phyloP scores from a whole-genome alignment of 2,113 vertebrate genomes.

The Pachycephala philippinensis region DNA sequence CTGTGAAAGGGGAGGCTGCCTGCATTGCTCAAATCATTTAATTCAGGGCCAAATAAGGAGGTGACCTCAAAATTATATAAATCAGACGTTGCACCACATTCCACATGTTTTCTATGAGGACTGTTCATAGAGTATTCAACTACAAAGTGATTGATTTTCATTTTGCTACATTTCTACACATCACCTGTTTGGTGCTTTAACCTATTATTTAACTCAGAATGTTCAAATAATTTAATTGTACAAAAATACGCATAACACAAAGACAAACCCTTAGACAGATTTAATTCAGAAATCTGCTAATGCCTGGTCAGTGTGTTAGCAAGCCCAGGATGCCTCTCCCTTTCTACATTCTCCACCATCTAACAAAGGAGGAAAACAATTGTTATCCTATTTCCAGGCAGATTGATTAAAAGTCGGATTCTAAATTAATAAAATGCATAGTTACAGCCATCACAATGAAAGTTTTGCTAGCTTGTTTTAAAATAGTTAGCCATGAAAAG shows the following conservation, averaged over 20 bases:
- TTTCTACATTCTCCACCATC: not conserved
- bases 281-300: slow-evolving; percentile 50
- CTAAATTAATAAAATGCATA: slow-evolving; percentile 31
- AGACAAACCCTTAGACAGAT: slow-evolving; percentile 5
- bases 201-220: slow-evolving; percentile 39
- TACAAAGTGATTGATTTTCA: slow-evolving; percentile 47
- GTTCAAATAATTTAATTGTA: slow-evolving; percentile 48
- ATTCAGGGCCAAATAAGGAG: slow-evolving; percentile 15
- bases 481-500: not conserved
- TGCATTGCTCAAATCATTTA: not conserved
- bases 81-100: not conserved
- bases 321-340: slow-evolving; percentile 33
- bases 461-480: not conserved
- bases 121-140: slow-evolving; percentile 51
- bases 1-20: slow-evolving; percentile 6
- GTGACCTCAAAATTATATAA: slow-evolving; percentile 34
- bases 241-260: not conserved
- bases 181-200: not conserved
- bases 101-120: slow-evolving; percentile 41
- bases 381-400: slow-evolving; percentile 26
- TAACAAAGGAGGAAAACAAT: slow-evolving; percentile 47
- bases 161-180: slow-evolving; percentile 50
- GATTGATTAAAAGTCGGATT: slow-evolving; percentile 29
- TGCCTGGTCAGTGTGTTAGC: slow-evolving; percentile 22
- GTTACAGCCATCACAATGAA: not conserved